A percentile compares a stretch with the other conserved stretches of the same genome.
Conservation (phyloP, 2,888 invertebrate species). For the Rhingia campestris region DNA sequence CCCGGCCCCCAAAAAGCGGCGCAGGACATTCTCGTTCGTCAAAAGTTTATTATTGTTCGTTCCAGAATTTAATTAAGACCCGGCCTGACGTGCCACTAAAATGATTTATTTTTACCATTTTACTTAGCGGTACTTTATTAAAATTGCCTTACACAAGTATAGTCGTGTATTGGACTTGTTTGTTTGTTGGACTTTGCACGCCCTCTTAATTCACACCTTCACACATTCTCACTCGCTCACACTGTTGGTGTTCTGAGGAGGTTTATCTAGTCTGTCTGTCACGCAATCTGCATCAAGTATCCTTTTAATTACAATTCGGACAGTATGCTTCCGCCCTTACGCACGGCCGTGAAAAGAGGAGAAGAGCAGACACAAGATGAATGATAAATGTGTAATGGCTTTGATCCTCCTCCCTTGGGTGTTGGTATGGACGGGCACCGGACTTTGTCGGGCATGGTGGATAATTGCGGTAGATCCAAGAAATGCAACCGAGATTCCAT, state of each 20-base stretch:
- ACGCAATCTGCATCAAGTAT: slow-evolving; percentile 64
- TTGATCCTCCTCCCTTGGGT: slow-evolving; percentile 45
- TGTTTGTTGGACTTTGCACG: slow-evolving; percentile 53
- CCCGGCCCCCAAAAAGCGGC: not conserved
- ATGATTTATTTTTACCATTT: slow-evolving; percentile 13
- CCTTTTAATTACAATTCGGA: slow-evolving; percentile 66
- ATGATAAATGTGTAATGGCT: slow-evolving; percentile 71
- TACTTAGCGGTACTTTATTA: slow-evolving; percentile 40
- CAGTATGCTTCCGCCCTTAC: slow-evolving; percentile 62
- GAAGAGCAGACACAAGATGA: slow-evolving; percentile 38
- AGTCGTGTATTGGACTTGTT: slow-evolving; percentile 11
- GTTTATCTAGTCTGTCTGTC: slow-evolving; percentile 60
- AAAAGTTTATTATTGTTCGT: slow-evolving; percentile 39
- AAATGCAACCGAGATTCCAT: slow-evolving; percentile 60
- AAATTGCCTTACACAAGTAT: not conserved
- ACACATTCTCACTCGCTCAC: slow-evolving; percentile 38
- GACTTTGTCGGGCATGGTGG: slow-evolving; percentile 27
- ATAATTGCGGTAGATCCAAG: slow-evolving; percentile 61
- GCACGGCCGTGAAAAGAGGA: slow-evolving; percentile 30
- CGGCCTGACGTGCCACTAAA: slow-evolving; percentile 51
- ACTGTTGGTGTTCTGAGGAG: slow-evolving; percentile 11
- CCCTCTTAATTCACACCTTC: slow-evolving; percentile 64
- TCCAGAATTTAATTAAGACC: slow-evolving; percentile 65
- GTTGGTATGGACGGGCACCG: not conserved
- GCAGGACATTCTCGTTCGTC: slow-evolving; percentile 31